These are phyloP conservation scores for Phylloscopus trochiloides DNA, from an alignment of 2,113 vertebrate species.

Conservation along the genomic window DNA sequence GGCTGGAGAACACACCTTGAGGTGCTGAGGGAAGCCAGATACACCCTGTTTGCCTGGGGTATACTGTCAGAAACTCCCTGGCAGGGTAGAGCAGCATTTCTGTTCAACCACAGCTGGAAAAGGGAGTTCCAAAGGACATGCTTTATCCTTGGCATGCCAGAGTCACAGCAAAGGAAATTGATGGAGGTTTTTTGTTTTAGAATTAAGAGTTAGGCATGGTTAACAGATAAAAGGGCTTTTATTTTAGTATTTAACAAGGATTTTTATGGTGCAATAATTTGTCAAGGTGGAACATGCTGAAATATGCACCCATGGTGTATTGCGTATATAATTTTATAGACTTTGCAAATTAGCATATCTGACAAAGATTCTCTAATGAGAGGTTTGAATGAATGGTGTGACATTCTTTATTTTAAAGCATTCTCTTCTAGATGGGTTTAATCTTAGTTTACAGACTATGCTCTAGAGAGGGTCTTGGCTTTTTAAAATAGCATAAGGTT, in stretches of 20 bases:
- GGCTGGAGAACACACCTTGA: not conserved
- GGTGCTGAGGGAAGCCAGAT: not conserved
- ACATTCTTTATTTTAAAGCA: not conserved
- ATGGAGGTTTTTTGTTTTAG: not conserved
- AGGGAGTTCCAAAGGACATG: not conserved
- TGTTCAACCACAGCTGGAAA: not conserved
- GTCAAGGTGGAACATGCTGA: not conserved
- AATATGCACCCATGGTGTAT: not conserved
- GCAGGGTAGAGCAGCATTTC: not conserved
- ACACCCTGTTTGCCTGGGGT: not conserved
- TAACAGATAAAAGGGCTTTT: not conserved
- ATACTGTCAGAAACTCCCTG: not conserved
- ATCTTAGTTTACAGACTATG: not conserved
- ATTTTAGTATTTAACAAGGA: not conserved
- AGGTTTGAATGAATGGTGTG: not conserved
- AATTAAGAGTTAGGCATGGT: not conserved
- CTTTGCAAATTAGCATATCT: not conserved
- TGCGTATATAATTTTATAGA: accelerated
- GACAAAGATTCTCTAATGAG: not conserved
- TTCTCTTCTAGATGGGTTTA: not conserved
- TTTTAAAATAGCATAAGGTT: not conserved
- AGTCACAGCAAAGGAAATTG: not conserved
- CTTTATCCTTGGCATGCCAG: not conserved
- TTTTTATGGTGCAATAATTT: not conserved
- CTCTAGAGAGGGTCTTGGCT: no score